Conservation (phyloP, 2,797 vertebrate genomes). For the Semotilus atromaculatus region DNA sequence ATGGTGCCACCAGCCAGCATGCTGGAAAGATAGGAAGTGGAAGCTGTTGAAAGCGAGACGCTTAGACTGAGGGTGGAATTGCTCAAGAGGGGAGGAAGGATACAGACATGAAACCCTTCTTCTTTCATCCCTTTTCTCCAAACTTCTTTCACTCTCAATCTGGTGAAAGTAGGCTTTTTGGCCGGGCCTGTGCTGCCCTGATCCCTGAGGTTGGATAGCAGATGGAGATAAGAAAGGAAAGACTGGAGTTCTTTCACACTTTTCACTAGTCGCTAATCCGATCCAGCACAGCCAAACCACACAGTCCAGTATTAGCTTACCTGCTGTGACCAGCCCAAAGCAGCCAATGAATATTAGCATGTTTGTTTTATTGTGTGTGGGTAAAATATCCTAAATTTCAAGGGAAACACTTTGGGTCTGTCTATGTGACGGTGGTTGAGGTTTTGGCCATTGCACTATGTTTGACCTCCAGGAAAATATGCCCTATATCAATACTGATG, state of each 20-base stretch:
- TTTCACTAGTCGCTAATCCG: constrained; percentile 63
- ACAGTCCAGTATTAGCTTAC: constrained; percentile 73
- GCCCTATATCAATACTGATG: constrained; percentile 24
- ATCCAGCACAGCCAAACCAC: constrained; percentile 62
- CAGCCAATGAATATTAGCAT: constrained; percentile 61
- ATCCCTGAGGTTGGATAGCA: constrained; percentile 43
- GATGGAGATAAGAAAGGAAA: constrained; percentile 65
- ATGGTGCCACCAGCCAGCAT: constrained; percentile 27
- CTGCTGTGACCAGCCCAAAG: constrained; percentile 59
- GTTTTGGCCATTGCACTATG: background rate
- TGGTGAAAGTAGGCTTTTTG: constrained; percentile 64
- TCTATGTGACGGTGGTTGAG: background rate
- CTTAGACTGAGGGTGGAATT: constrained; percentile 19
- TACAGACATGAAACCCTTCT: constrained; percentile 20
- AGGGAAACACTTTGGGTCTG: background rate
- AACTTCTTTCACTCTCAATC: background rate
- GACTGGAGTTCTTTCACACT: constrained; percentile 69
- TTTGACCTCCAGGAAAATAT: constrained; percentile 33
- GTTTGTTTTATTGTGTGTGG: constrained; percentile 61
- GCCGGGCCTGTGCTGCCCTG: constrained; percentile 37
- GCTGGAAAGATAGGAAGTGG: constrained; percentile 41
- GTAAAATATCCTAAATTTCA: constrained; percentile 7
- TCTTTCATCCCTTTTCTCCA: constrained; percentile 15
- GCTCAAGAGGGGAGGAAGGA: constrained; percentile 10
- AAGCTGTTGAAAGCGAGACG: constrained; percentile 22